Evolutionary conservation across 30 jellyfish, hydroid and myxozoan genomes (phyloP), one percentile per base, ranked within the genome.

Genomic region (Catostylus mosaicus): DNA sequence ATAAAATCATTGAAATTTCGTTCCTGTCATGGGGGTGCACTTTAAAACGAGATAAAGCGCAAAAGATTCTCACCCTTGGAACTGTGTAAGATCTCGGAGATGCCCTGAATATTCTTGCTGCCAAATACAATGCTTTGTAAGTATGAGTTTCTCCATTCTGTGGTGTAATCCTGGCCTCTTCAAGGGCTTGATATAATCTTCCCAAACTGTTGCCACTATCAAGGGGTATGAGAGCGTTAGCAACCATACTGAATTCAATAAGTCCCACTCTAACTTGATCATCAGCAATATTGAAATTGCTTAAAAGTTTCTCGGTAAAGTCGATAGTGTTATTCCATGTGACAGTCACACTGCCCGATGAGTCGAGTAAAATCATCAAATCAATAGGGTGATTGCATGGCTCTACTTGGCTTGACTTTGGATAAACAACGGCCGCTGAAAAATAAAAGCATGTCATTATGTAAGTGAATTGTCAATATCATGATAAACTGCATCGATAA

Each of bases 141-240:
- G 89, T 61, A 81, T 86, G 85, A n/a, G 99, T 94, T 59, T 94
- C 93, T 45, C 99, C 99, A 51, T 94, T 94, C 63, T 94, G 99
- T 56, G 99, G 99, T 37, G 83, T 45, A 50, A 30, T 37, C 24
- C 99, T 85, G 20, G 80, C 64, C 67, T 66, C 74, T 60, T 94
- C 96, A 51, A 94, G 68, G 1, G 82, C 87, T 66, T 82, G 89
- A 77, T 78, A 81, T 30, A 88, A 85, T 38, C 77, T 61, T 31
- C 91, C 97, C 33, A 81, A 86, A 22, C 69, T 74, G 80, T 77
- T 87, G 8, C 90, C 88, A 75, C 91, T 57, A 66, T 87, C 96
- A 19, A 94, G 73, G 1, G 99, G 94, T 27, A 57, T 47, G 38
- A 70, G 38, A 12, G 88, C 97, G 64, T 94, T 88, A 29, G 97